Evolutionary conservation across 2,113 vertebrate genomes (phyloP).

Genomic region (Lophius piscatorius): DNA sequence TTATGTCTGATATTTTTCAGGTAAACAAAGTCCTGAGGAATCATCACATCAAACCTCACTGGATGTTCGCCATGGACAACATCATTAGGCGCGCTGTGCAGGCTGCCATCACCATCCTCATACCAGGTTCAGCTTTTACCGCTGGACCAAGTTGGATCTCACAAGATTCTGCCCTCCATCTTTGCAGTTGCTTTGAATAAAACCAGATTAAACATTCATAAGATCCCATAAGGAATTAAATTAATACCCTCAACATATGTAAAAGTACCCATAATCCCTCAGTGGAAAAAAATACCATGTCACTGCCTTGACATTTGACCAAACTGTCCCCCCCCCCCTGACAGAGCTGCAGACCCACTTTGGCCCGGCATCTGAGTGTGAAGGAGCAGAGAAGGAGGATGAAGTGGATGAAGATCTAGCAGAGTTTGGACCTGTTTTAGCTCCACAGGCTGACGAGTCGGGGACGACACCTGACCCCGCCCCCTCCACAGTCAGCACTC

Average conservation of each 20-base stretch:
- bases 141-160: too few species aligned
- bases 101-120: slow-evolving; percentile 92
- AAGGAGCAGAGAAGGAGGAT: slow-evolving; percentile 87
- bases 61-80: slow-evolving; percentile 98
- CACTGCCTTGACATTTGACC: too few species aligned
- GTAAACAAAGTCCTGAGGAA: slow-evolving; percentile 94
- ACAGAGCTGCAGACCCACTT: slow-evolving; percentile 89
- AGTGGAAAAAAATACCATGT: not conserved
- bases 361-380: slow-evolving; percentile 85
- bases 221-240: too few species aligned
- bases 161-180: too few species aligned
- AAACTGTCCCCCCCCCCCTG: too few species aligned
- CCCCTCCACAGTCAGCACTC: slow-evolving; percentile 29
- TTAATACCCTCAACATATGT: too few species aligned
- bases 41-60: slow-evolving; percentile 92
- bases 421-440: slow-evolving; percentile 73
- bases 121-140: slow-evolving; percentile 81
- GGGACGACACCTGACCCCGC: slow-evolving; percentile 33
- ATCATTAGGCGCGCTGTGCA: slow-evolving; percentile 93
- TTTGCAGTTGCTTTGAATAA: too few species aligned
- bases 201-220: too few species aligned
- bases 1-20: slow-evolving; percentile 70
- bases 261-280: too few species aligned
- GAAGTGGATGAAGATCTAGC: slow-evolving; percentile 81
- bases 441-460: slow-evolving; percentile 49